phyloP scores from a whole-genome alignment of 2,888 invertebrate genomes.

The Temnothorax unifasciatus region DNA sequence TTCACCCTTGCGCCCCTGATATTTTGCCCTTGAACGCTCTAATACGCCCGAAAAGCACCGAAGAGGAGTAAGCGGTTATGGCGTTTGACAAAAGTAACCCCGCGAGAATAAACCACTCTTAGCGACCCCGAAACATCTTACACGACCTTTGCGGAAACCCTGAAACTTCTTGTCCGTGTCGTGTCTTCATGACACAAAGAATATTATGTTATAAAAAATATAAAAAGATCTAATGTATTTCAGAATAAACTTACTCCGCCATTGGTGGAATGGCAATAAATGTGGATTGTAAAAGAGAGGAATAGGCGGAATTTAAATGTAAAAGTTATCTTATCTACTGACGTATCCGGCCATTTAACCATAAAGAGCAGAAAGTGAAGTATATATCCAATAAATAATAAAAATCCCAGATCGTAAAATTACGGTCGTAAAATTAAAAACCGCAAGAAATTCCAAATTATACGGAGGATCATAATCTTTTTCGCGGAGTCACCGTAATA shows the following conservation, averaged over 20 bases:
- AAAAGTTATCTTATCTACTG: not conserved
- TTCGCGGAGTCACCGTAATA: not conserved
- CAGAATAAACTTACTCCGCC: not conserved
- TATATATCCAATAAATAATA: not conserved
- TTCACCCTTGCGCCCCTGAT: slow-evolving; percentile 79
- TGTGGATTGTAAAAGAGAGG: not conserved
- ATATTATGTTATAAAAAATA: slow-evolving; percentile 16
- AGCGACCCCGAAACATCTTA: not conserved
- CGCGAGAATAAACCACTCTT: slow-evolving; percentile 57
- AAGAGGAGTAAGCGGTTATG: slow-evolving; percentile 41
- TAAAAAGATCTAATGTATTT: not conserved
- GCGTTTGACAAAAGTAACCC: slow-evolving; percentile 70
- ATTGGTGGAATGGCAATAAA: slow-evolving; percentile 7
- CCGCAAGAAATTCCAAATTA: slow-evolving; percentile 1
- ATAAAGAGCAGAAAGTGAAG: not conserved
- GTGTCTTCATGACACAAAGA: not conserved
- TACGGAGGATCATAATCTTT: not conserved
- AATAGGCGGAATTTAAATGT: not conserved
- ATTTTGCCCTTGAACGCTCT: slow-evolving; percentile 83
- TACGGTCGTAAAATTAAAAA: slow-evolving; percentile 9
- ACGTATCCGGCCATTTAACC: not conserved
- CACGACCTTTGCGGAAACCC: not conserved
- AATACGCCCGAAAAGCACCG: slow-evolving; percentile 71
- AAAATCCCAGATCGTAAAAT: not conserved
- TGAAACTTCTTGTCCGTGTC: slow-evolving; percentile 9